phyloP scores from a whole-genome alignment of 2,113 vertebrate genomes.

The Bubo bubo region DNA sequence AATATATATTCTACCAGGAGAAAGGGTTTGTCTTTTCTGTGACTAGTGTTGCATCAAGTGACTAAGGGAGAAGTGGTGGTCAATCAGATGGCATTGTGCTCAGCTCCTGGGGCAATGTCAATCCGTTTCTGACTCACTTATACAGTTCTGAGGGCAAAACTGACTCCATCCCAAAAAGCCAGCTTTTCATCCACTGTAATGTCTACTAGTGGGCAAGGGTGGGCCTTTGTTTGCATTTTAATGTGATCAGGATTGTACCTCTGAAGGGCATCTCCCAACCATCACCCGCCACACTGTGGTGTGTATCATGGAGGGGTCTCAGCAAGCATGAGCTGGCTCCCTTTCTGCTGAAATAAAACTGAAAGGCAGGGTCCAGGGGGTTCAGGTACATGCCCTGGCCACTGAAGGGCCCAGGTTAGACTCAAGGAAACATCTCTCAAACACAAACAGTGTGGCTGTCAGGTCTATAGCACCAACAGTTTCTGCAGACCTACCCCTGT shows the following conservation, averaged over 20 bases:
- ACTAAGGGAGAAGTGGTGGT: not conserved
- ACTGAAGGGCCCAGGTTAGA: not conserved
- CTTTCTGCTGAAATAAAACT: not conserved
- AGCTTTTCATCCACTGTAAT: not conserved
- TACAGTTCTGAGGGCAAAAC: not conserved
- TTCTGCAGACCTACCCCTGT: not conserved
- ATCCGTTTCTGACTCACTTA: not conserved
- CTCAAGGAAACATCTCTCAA: not conserved
- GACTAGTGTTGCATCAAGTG: not conserved
- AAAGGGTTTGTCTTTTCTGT: not conserved
- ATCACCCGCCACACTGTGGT: rapidly evolving
- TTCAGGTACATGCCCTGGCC: not conserved
- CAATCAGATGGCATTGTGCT: rapidly evolving
- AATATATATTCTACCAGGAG: not conserved
- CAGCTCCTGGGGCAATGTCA: rapidly evolving
- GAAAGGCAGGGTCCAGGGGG: not conserved
- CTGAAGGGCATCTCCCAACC: not conserved
- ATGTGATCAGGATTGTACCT: not conserved
- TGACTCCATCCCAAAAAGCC: not conserved
- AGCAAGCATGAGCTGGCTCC: not conserved
- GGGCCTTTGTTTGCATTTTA: not conserved
- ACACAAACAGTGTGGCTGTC: not conserved
- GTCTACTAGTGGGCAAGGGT: not conserved
- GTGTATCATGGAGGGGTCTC: not conserved
- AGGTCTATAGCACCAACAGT: not conserved